Base-by-base conservation (phyloP, 2,113 vertebrate genomes). In the Dasypus novemcinctus region DNA sequence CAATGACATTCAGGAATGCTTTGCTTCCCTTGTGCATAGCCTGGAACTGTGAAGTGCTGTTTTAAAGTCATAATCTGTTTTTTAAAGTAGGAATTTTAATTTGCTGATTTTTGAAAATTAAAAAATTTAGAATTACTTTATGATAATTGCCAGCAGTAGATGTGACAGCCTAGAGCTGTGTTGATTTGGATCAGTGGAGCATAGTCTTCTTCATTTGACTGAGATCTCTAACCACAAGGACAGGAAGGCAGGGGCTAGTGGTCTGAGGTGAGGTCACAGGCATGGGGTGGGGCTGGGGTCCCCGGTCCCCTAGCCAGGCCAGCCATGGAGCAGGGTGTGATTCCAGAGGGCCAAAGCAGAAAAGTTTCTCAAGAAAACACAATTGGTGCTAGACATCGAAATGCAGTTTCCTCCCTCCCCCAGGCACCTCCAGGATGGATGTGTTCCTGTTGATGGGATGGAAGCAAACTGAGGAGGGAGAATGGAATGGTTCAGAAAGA, bases 71-170 rank as follows among this genome's bases (percentile, higher is more conserved):
- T 57, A 29, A 0, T n/a, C 14, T 12, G 27, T 41, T 64, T 54
- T 29, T n/a, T n/a, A n/a, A 33, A 25, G 68, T 14, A 29, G 92
- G 33, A 89, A n/a, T 74, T 49, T 90, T 80, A 31, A 33, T 43
- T 90, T 69, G 89, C 38, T 94, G 17, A 64, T 18, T 75, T 92
- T 92, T 52, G 54, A 94, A 91, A 74, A 74, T 86, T 49, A 43
- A 92, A 78, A 78, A 33, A 21, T 90, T 81, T 66, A 43, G 63
- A 74, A 43, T 76, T 3, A 36, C 10, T 74, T 78, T n/a, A 33
- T 81, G 76, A 15, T 63, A 7, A 61, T 23, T 52, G 49, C 68
- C 66, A 54, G 0, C 17, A 43, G 23, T 49, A 49, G 2, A 43
- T 5, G 11, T 31, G 49, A 52, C 29, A 79, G 38, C 46, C 38